Evolutionary conservation across 2,113 vertebrate species (phyloP).

Genomic region (Phaetusa simplex): DNA sequence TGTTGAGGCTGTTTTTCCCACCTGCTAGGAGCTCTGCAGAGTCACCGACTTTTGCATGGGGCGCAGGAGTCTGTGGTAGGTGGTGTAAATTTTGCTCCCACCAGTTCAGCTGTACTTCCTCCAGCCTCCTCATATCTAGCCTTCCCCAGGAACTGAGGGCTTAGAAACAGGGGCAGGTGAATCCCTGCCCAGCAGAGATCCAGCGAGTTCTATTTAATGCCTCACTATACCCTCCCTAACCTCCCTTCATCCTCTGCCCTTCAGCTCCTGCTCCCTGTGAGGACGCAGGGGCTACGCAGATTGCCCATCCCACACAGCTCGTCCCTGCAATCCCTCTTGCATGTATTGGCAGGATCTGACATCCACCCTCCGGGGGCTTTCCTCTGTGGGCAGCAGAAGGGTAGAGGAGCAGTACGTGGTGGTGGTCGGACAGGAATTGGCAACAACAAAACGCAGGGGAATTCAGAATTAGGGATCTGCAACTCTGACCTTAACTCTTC

Average conservation of each 20-base stretch:
- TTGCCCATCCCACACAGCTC: neutral
- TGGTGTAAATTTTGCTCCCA: neutral
- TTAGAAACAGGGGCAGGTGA: neutral
- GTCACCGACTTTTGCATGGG: neutral
- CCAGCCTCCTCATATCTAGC: neutral
- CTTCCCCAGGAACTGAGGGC: neutral
- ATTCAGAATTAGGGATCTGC: neutral
- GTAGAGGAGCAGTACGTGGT: neutral
- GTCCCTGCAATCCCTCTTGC: neutral
- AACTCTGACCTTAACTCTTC: neutral
- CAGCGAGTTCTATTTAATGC: neutral
- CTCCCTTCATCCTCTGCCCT: neutral
- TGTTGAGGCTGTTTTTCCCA: neutral
- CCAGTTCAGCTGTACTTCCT: neutral
- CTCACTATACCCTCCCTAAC: neutral
- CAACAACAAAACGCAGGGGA: neutral
- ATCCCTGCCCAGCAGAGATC: neutral
- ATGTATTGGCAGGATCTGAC: neutral
- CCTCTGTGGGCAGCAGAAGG: neutral
- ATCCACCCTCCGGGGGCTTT: fast-evolving
- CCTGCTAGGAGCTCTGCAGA: neutral
- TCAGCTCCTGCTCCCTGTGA: neutral
- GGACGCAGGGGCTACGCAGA: neutral
- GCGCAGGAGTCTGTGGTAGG: neutral
- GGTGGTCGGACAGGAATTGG: neutral